phyloP scores from a whole-genome alignment of 2,797 vertebrate species.

The Antennarius maculatus region DNA sequence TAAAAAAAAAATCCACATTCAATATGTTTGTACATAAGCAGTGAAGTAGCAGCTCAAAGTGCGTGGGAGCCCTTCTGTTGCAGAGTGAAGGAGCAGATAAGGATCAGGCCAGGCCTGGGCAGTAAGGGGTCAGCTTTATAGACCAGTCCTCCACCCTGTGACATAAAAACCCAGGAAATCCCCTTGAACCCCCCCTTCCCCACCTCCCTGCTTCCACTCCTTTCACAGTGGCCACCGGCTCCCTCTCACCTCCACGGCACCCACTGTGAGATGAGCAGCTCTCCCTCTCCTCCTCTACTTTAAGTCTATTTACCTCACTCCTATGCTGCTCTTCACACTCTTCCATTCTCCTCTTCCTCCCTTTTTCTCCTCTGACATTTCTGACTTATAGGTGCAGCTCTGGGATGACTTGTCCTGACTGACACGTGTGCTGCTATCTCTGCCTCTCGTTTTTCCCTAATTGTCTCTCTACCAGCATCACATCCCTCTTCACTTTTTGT shows the following conservation, averaged over 20 bases:
- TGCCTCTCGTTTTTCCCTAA: conserved; percentile 13
- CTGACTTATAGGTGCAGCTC: conserved; percentile 31
- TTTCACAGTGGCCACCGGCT: conserved; percentile 2
- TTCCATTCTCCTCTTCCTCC: conserved; percentile 17
- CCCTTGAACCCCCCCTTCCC: background rate
- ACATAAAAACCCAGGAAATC: conserved; percentile 42
- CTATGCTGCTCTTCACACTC: background rate
- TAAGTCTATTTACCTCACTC: conserved; percentile 16
- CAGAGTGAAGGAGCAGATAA: conserved; percentile 20
- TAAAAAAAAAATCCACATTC: too few species aligned
- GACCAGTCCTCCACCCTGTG: conserved; percentile 28
- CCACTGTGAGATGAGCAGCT: conserved; percentile 10
- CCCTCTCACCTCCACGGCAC: conserved; percentile 20
- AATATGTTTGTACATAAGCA: too few species aligned
- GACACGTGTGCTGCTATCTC: conserved; percentile 27
- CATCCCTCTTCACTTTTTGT: conserved; percentile 5
- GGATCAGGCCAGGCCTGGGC: conserved; percentile 10
- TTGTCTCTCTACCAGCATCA: conserved; percentile 24
- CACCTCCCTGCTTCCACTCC: background rate
- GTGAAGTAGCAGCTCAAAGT: background rate
- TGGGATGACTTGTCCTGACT: conserved; percentile 13
- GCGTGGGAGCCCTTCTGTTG: background rate
- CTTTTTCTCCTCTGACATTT: conserved; percentile 41
- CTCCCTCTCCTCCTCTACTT: conserved; percentile 23
- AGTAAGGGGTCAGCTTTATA: conserved; percentile 42